Base-by-base conservation (phyloP, 1,140 invertebrate genomes). In the Andricus grossulariae region DNA sequence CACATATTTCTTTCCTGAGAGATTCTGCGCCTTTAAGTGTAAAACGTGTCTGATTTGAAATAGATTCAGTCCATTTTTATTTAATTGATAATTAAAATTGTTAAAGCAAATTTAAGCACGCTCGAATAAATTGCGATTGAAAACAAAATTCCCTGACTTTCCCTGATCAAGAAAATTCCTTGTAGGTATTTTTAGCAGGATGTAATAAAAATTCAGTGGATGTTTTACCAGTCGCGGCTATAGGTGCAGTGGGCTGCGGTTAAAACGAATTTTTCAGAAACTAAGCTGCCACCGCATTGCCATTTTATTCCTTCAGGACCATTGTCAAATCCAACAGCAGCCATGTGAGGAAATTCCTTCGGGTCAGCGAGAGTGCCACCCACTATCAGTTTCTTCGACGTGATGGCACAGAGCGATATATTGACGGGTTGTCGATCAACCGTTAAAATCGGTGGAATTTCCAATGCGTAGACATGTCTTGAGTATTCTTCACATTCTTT, bases 241-340 rank as follows among this genome's bases (percentile, higher is more conserved):
- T 39, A 80, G 3, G 86, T 86, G 75, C 93, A 93, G 77, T 93
- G 92, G 0, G 92, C 93, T 5, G 92, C 93, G 16, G 91, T 92
- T 10, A 93, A 73, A 0, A 93, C 89, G 51, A 87, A 92, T 70
- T 77, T 85, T 3, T 92, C 88, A 12, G 92, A 93, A 49, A 93
- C 90, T 8, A 93, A 83, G 5, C 87, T 90, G n/a, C 93, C 92
- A 18, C 92, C 93, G 75, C 92, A 93, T 72, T 74, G 77, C 87
- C 87, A 89, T 1, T 50, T 4, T 13, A 88, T 82, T 1, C 10
- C 74, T 0, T 25, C 10, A 0, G 13, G 2, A 0, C 5, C 0
- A 0, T 0, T 71, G 12, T 81, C 55, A 39, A 77, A 90, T 21
- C 90, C 90, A 0, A 91, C 13, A 0, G 86, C 87, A 2, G 88